These are phyloP conservation scores for Percopsis transmontana DNA, from an alignment of 2,113 vertebrate species.

Conservation along the genomic window DNA sequence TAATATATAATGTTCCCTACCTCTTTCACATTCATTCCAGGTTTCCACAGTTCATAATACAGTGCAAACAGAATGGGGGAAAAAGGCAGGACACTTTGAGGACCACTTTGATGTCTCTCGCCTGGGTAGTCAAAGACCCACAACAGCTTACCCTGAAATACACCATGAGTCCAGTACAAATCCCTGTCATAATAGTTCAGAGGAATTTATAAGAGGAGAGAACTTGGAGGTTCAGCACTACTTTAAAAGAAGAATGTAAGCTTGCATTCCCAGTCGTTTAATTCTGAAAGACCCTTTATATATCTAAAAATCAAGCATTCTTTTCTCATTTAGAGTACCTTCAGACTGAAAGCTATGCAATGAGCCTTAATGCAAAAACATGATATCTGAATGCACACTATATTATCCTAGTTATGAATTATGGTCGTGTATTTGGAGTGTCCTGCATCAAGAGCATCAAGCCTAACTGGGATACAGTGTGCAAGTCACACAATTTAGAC, in stretches of 20 bases:
- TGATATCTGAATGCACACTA: no score
- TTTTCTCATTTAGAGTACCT: background rate
- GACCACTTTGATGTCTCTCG: slow-evolving; percentile 66
- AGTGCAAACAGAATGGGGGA: slow-evolving; percentile 34
- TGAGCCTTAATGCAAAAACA: no score
- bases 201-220: slow-evolving; percentile 21
- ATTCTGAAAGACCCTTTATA: background rate
- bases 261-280: background rate
- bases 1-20: no score
- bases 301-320: no score
- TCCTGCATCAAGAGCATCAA: no score
- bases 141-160: slow-evolving; percentile 54
- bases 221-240: background rate
- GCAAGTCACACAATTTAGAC: no score
- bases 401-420: no score
- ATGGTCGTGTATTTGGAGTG: no score
- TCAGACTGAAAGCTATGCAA: no score
- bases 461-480: no score
- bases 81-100: slow-evolving; percentile 36
- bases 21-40: slow-evolving; percentile 13
- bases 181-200: slow-evolving; percentile 54
- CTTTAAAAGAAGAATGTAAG: background rate
- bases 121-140: slow-evolving; percentile 52
- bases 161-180: slow-evolving; percentile 59
- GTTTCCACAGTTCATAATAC: slow-evolving; percentile 24